Percentiles rank a stretch among this genome's conserved stretches.
phyloP scores from a whole-genome alignment of 2,888 invertebrate species.

The Galerucella calmariensis region DNA sequence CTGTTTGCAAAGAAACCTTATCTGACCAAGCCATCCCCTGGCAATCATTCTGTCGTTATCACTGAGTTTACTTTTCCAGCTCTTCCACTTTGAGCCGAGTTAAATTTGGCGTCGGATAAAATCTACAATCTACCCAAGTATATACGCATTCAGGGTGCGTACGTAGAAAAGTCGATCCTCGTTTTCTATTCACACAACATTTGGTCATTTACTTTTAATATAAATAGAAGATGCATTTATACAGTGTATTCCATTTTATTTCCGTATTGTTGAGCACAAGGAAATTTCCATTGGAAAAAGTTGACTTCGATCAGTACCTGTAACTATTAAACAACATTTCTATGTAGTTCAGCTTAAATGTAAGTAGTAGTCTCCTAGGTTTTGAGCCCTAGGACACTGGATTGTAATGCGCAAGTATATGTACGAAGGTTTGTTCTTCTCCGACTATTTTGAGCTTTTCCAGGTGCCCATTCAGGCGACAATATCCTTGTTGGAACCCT shows the following conservation, averaged over 20 bases:
- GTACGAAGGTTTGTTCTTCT: no score
- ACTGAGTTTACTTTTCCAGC: conserved; percentile 50
- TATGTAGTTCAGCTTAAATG: no score
- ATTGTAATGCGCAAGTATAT: no score
- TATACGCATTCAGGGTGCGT: conserved; percentile 50
- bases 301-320: no score
- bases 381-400: no score
- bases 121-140: conserved; percentile 39
- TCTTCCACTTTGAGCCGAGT: conserved; percentile 45
- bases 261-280: not conserved
- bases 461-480: no score
- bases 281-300: no score
- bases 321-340: no score
- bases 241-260: not conserved
- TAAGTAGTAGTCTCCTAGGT: no score
- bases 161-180: conserved; percentile 24
- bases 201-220: conserved; percentile 12
- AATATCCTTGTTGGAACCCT: no score
- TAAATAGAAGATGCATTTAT: not conserved
- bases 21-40: conserved; percentile 55
- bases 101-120: conserved; percentile 44
- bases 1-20: conserved; percentile 56
- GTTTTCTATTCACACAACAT: conserved; percentile 16
- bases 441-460: no score
- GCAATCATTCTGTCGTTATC: conserved; percentile 57